phyloP scores from a whole-genome alignment of 2,113 vertebrate species.

The Carettochelys insculpta region DNA sequence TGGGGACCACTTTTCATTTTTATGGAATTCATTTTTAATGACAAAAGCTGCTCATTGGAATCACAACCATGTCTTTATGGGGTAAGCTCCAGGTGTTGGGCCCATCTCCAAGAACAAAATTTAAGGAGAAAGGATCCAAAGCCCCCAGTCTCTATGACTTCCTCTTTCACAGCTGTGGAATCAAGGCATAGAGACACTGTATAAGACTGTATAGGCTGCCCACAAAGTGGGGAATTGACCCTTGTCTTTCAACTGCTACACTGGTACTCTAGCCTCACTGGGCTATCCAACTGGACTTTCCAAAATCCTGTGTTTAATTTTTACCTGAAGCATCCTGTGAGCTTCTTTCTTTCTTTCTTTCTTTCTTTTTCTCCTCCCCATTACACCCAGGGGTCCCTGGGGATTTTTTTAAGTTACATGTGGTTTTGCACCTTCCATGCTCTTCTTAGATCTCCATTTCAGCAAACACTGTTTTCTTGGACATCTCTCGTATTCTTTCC shows the following conservation, averaged over 20 bases:
- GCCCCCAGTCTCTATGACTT: neutral
- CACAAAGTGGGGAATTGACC: neutral
- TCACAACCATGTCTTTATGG: neutral
- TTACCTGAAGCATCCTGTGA: neutral
- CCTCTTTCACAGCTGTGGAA: neutral
- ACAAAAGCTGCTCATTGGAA: neutral
- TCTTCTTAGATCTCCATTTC: rapidly evolving
- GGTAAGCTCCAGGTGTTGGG: neutral
- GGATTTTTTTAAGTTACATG: neutral
- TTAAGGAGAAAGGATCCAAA: neutral
- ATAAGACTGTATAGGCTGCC: too few species aligned
- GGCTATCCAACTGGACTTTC: neutral
- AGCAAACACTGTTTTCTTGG: neutral
- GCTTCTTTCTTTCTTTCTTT: too few species aligned
- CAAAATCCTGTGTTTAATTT: neutral
- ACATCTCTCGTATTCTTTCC: neutral
- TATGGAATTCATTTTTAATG: neutral
- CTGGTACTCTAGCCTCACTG: neutral
- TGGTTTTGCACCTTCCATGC: neutral
- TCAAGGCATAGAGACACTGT: neutral
- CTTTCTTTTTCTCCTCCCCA: rapidly evolving
- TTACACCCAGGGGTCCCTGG: neutral
- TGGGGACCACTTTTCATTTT: neutral
- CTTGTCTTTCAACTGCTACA: neutral
- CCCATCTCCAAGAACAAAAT: neutral